Evolutionary conservation across 2,797 vertebrate genomes (phyloP).

Genomic region (Sparidentex hasta): DNA sequence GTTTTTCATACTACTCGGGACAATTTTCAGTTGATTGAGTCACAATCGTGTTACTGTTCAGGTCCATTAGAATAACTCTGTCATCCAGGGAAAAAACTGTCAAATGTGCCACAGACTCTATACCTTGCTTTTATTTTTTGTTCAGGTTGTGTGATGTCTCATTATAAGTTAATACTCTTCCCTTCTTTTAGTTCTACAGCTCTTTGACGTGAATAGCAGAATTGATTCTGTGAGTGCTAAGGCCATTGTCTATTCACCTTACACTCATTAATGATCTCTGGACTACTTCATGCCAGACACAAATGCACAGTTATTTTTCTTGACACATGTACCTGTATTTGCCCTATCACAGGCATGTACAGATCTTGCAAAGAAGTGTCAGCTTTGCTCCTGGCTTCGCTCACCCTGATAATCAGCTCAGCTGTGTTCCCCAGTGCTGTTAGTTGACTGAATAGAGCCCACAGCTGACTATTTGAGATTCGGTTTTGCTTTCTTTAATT

Average conservation of each 20-base stretch:
- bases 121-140: background rate
- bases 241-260: constrained; percentile 15
- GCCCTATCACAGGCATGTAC: background rate
- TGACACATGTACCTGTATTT: background rate
- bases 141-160: background rate
- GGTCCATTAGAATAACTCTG: background rate
- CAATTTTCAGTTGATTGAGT: constrained; percentile 15
- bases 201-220: constrained; percentile 7
- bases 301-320: background rate
- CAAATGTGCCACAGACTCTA: background rate
- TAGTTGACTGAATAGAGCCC: constrained; percentile 3
- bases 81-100: constrained; percentile 4
- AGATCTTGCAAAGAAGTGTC: constrained; percentile 4
- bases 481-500: constrained; percentile 30
- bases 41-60: constrained; percentile 29
- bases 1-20: constrained; percentile 16
- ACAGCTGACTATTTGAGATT: constrained; percentile 36
- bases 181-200: constrained; percentile 13
- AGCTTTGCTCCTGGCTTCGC: constrained; percentile 4
- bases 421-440: background rate
- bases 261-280: constrained; percentile 20
- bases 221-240: constrained; percentile 2
- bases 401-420: constrained; percentile 25
- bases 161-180: constrained; percentile 18
- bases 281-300: constrained; percentile 5